Evolutionary conservation across 2,113 vertebrate genomes (phyloP).

Genomic region (Strix aluco): DNA sequence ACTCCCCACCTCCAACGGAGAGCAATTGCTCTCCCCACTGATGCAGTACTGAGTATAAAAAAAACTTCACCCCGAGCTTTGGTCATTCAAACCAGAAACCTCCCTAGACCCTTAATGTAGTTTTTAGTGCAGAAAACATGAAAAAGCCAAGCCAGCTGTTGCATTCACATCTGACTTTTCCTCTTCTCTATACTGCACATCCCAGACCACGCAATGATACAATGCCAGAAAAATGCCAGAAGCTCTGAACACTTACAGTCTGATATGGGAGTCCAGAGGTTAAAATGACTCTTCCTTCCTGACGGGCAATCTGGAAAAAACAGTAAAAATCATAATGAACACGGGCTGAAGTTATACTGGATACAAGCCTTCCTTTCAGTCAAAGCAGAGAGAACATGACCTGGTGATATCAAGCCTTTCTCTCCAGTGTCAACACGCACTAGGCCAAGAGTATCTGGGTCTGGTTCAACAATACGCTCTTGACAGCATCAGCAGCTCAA

Average conservation of each 20-base stretch:
- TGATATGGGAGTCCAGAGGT: slow-evolving; percentile 86
- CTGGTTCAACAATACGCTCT: not conserved
- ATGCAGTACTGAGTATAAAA: not conserved
- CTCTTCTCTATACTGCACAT: not conserved
- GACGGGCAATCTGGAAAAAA: slow-evolving; percentile 79
- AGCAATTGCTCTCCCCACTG: not conserved
- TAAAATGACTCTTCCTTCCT: slow-evolving; percentile 85
- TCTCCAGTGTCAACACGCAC: not conserved
- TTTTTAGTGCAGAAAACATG: not conserved
- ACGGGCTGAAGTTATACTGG: not conserved
- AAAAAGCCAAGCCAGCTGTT: slow-evolving; percentile 19
- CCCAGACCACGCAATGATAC: not conserved
- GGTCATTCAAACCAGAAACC: not conserved
- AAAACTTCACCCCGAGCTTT: not conserved
- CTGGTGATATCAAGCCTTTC: accelerated
- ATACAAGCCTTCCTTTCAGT: not conserved
- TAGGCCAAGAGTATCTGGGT: not conserved
- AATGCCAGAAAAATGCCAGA: not conserved
- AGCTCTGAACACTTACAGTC: slow-evolving; percentile 73
- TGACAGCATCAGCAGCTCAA: not conserved
- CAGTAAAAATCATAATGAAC: not conserved
- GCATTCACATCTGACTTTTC: not conserved
- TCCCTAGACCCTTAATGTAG: not conserved
- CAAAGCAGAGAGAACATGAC: not conserved
- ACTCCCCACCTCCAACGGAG: accelerated